A percentile compares a stretch with the other conserved stretches of the same genome.
These are phyloP conservation scores for Nestor notabilis DNA, from an alignment of 2,113 vertebrate species.

Conservation along the genomic window DNA sequence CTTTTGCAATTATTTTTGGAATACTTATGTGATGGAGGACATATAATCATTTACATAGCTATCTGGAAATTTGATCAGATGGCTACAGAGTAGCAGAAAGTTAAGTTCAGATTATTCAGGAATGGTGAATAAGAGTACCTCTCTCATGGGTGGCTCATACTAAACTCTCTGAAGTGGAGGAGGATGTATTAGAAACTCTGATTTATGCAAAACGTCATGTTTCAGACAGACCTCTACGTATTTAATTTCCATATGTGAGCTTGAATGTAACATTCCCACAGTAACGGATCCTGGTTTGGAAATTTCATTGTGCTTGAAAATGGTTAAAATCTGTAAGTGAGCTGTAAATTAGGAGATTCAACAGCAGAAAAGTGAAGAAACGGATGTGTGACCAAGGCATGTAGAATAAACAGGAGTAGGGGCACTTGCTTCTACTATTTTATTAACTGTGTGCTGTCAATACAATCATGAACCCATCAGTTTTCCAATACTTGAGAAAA, in stretches of 20 bases:
- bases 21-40: background rate
- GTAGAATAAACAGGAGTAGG: background rate
- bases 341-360: background rate
- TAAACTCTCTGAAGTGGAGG: background rate
- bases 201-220: background rate
- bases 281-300: background rate
- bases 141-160: background rate
- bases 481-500: background rate
- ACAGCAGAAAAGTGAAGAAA: background rate
- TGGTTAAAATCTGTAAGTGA: background rate
- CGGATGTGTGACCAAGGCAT: background rate
- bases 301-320: background rate
- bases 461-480: background rate
- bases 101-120: background rate
- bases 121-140: background rate
- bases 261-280: background rate
- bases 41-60: background rate
- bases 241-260: background rate
- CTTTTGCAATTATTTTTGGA: background rate
- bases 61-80: background rate
- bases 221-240: background rate
- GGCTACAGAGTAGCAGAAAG: background rate
- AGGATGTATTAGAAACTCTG: background rate
- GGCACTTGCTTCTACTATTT: background rate
- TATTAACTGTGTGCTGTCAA: background rate